Evolutionary conservation across 2,888 invertebrate species (phyloP), one percentile per base, ranked within the genome.

Genomic region (Drosophila villosipedis): DNA sequence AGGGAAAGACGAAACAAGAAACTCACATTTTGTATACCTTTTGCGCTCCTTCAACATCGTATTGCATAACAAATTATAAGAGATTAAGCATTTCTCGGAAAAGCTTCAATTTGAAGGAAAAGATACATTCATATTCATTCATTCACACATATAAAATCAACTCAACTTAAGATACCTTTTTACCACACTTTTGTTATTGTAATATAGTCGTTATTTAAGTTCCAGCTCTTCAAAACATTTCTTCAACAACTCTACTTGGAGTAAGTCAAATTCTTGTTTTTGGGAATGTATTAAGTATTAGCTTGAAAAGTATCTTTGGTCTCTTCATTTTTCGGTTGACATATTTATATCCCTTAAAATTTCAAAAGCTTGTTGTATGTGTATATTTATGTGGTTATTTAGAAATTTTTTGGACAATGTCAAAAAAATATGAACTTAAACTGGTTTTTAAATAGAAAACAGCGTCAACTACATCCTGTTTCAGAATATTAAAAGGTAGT

Each of bases 11-110:
- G 30, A 59, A 31, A 25, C 25, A 30, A 41, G 28, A 19, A 39
- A 25, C 58, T 22, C 16, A 16, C 30, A 58, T 31, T 31, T 41
- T 41, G 41, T 30, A 41, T 41, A 31, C n/a, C 9, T 37, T 55
- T 28, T n/a, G 28, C n/a, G n/a, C 28, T 14, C 14, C 30, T n/a
- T 39, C 14, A 57, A 10, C 28, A 30, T 19, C 19, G 55, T 19
- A 57, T 41, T 58, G 30, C 57, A 58, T 58, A 30, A 41, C 41
- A 41, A 41, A 31, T 41, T 58, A 58, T 16, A 22, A 25, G 9
- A 41, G 9, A 41, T 58, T 30, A 58, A 30, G 57, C 9, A 31
- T 22, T 43, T 43, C 43, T 43, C 22, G 43, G 43, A 43, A 43
- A 2, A 43, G 43, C 22, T 43, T 43, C 1, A 5, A 12, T 35